phyloP scores from a whole-genome alignment of 2,797 vertebrate genomes.

The Sardinella longiceps region DNA sequence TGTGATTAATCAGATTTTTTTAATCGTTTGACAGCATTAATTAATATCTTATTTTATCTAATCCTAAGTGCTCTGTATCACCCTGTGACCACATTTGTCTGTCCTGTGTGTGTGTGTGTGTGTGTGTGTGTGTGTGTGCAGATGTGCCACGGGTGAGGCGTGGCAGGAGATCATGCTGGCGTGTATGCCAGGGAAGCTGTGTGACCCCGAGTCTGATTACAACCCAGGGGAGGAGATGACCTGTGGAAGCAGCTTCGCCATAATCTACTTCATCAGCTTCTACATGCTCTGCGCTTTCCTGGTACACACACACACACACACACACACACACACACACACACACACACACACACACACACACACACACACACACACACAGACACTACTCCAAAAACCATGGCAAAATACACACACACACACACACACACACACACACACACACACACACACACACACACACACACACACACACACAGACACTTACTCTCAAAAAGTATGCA shows the following conservation, averaged over 20 bases:
- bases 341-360: background rate
- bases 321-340: background rate
- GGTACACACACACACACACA: conserved; percentile 71
- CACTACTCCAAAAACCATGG: no score
- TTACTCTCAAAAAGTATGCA: no score
- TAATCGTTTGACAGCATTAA: no score
- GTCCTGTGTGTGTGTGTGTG: background rate
- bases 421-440: background rate
- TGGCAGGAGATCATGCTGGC: conserved; percentile 99
- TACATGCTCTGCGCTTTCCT: conserved; percentile 99
- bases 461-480: background rate
- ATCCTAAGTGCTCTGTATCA: background rate
- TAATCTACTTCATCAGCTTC: conserved; percentile 97
- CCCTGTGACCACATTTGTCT: background rate
- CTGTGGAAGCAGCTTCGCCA: conserved; percentile 95
- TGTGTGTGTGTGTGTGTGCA: conserved; percentile 55
- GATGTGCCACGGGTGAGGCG: conserved; percentile 97
- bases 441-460: background rate
- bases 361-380: background rate
- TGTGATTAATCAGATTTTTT: no score
- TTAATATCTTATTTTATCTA: no score
- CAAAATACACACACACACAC: background rate
- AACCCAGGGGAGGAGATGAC: conserved; percentile 91
- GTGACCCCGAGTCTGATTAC: conserved; percentile 93
- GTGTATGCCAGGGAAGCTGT: conserved; percentile 92